Evolutionary conservation across 1,140 invertebrate genomes (phyloP), one percentile per base, ranked within the genome.

Genomic region (Aleiodes sp.): DNA sequence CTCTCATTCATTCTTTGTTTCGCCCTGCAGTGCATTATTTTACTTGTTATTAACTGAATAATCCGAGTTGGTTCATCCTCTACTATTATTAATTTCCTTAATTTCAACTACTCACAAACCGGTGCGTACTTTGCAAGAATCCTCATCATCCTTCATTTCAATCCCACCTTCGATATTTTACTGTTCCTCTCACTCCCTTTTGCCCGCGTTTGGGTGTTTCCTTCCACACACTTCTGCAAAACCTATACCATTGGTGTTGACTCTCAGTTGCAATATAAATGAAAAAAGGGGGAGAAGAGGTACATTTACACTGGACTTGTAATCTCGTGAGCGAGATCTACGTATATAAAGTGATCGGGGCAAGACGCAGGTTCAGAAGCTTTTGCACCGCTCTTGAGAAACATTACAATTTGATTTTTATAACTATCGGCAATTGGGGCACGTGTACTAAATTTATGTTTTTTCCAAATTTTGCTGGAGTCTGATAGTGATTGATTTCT

Each of bases 291-390:
- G 74, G 72, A 80, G 76, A 77, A 73, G 76, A 73, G n/a, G n/a
- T n/a, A n/a, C n/a, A n/a, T n/a, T 61, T 76, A 60, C 59, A 52
- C 63, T 67, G 60, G 59, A 41, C 60, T 68, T 65, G 68, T 75
- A 77, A 72, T 80, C 78, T 76, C 72, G 72, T 76, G 77, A 78
- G 76, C 76, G 75, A 75, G 80, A 84, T 82, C 82, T 81, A 84
- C 80, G 80, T 87, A 86, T 87, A 87, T 87, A 87, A 86, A 84
- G 73, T 82, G 75, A 74, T 70, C 78, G 75, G 80, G 82, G 80
- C 82, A 72, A 82, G 76, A 84, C 76, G 75, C 80, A 78, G 72
- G 78, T 77, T 84, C 82, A 86, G 84, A 86, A 83, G 79, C 79
- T 74, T n/a, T 83, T 73, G 78, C 75, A 78, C 70, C 77, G 77